Evolutionary conservation across 1,140 invertebrate species (phyloP).

Genomic region (Meloidogyne floridensis): DNA sequence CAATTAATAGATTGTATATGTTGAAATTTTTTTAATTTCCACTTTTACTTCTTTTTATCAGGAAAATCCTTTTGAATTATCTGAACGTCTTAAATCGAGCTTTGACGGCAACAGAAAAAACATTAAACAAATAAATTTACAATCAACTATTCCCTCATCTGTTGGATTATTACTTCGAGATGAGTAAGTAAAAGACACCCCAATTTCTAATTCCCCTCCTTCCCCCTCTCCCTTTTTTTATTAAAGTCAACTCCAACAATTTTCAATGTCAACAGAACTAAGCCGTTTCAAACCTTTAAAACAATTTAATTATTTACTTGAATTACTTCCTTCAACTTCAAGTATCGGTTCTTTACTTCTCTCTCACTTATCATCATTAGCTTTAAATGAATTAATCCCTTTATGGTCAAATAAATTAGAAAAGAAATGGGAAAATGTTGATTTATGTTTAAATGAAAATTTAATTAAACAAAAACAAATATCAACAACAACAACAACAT

Average conservation of each 20-base stretch:
- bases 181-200: background rate
- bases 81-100: conserved; percentile 1
- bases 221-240: background rate
- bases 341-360: background rate
- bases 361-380: background rate
- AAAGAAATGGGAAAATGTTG: background rate
- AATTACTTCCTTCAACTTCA: conserved; percentile 13
- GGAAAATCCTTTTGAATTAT: conserved; percentile 24
- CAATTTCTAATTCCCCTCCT: background rate
- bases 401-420: conserved; percentile 4
- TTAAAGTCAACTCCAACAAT: conserved; percentile 17
- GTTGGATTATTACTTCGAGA: conserved; percentile 25
- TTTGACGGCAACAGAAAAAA: background rate
- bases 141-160: background rate
- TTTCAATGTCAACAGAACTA: conserved; percentile 7
- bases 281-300: conserved; percentile 7
- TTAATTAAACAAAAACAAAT: too few species aligned
- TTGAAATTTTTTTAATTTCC: too few species aligned
- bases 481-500: background rate
- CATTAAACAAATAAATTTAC: background rate
- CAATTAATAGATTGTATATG: too few species aligned
- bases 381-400: background rate
- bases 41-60: background rate
- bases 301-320: conserved; percentile 1
- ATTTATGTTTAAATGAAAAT: background rate